Percentiles rank a stretch among this genome's conserved stretches.
phyloP scores from a whole-genome alignment of 1,140 invertebrate species.

The Orius laevigatus region DNA sequence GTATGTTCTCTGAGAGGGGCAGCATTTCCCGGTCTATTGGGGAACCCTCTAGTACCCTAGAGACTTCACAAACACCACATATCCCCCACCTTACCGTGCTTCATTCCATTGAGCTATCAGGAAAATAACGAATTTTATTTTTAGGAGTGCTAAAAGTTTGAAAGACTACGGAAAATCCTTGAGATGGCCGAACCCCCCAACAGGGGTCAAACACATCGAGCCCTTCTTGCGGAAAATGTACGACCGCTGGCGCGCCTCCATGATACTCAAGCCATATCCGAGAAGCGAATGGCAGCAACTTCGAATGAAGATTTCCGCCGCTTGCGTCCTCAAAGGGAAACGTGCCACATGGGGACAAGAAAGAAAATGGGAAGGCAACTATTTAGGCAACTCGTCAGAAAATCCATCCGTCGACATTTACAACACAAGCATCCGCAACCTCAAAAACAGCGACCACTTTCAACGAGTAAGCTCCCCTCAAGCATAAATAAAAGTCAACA shows the following conservation, averaged over 20 bases:
- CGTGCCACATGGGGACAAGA: conserved; percentile 66
- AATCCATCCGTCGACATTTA: conserved; percentile 58
- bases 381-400: conserved; percentile 58
- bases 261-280: conserved; percentile 68
- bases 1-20: too few relatives aligned
- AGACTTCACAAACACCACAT: too few relatives aligned
- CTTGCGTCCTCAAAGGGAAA: conserved; percentile 53
- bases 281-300: conserved; percentile 73
- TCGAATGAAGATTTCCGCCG: conserved; percentile 60
- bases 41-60: too few relatives aligned
- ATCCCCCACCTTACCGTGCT: too few relatives aligned
- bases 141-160: conserved; percentile 34
- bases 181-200: conserved; percentile 62
- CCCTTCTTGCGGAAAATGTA: conserved; percentile 42
- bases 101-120: not conserved
- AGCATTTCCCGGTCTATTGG: too few relatives aligned
- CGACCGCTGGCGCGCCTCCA: conserved; percentile 71
- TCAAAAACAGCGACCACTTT: conserved; percentile 56
- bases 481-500: not conserved
- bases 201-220: conserved; percentile 39
- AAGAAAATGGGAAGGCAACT: conserved; percentile 83
- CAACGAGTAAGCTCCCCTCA: conserved; percentile 32
- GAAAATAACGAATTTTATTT: not conserved
- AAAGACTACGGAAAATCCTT: conserved; percentile 63
- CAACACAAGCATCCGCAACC: conserved; percentile 46